These are phyloP conservation scores for Embidobia sp. DNA, from an alignment of 2,888 invertebrate species.

Conservation along the genomic window DNA sequence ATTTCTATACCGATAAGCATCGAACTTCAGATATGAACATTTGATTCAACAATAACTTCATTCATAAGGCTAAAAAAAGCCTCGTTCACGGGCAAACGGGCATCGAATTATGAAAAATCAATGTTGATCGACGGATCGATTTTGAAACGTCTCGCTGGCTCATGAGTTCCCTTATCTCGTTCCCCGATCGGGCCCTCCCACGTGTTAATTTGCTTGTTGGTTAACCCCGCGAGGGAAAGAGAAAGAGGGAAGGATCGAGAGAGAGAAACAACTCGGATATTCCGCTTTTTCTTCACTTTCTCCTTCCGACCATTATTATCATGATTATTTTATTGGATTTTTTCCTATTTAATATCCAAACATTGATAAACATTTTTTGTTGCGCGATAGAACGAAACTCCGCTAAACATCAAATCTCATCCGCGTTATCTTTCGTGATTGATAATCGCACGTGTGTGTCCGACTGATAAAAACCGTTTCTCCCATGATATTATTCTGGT, in stretches of 20 bases:
- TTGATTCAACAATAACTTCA: constrained; percentile 30
- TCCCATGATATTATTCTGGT: constrained; percentile 50
- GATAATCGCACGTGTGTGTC: constrained; percentile 35
- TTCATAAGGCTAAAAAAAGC: not conserved
- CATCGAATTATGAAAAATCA: constrained; percentile 38
- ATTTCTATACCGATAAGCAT: constrained; percentile 11
- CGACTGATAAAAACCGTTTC: constrained; percentile 29
- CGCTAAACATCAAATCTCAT: constrained; percentile 29
- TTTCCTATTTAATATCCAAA: too few relatives aligned
- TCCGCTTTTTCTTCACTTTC: constrained; percentile 43
- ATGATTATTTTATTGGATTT: too few relatives aligned
- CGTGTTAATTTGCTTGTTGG: constrained; percentile 81
- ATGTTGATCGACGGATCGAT: constrained; percentile 53
- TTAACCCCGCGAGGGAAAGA: constrained; percentile 73
- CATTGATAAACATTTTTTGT: too few relatives aligned
- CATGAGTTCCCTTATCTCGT: constrained; percentile 74
- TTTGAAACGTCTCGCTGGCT: constrained; percentile 31
- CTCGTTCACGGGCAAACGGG: too few relatives aligned
- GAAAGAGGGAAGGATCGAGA: too few relatives aligned
- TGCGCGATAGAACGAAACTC: constrained; percentile 4
- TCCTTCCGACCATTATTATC: too few relatives aligned
- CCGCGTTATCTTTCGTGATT: constrained; percentile 26
- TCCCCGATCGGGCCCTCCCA: constrained; percentile 80
- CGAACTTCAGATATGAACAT: not conserved
- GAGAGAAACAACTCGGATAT: too few relatives aligned